Evolutionary conservation across 1,140 invertebrate species (phyloP).

Genomic region (Pseudomyrmex cubaensis): DNA sequence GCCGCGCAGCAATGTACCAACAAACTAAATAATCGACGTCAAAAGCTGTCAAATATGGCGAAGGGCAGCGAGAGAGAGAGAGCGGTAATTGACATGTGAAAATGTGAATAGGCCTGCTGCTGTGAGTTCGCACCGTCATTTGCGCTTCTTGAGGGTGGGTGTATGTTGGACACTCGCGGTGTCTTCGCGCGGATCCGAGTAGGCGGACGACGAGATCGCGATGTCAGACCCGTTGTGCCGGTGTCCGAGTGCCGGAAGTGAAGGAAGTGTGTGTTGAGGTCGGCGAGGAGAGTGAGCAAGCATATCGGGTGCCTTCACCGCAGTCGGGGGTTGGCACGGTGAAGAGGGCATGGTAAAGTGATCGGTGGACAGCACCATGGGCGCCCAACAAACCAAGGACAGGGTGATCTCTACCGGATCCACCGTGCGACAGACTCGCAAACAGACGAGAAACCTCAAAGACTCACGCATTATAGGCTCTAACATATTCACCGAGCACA

Average conservation of each 20-base stretch:
- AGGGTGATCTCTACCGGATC: conserved; percentile 88
- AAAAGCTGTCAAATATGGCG: conserved; percentile 86
- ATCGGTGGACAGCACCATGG: conserved; percentile 87
- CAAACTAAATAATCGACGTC: conserved; percentile 86
- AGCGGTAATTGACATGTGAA: conserved; percentile 75
- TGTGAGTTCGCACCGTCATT: conserved; percentile 43
- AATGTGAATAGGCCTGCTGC: conserved; percentile 68
- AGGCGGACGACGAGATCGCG: conserved; percentile 41
- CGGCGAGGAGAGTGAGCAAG: not conserved
- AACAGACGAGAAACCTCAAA: conserved; percentile 90
- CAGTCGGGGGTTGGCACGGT: conserved; percentile 3
- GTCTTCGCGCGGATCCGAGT: conserved; percentile 27
- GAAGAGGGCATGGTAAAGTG: conserved; percentile 78
- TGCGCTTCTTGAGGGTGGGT: conserved; percentile 59
- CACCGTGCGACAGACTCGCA: conserved; percentile 88
- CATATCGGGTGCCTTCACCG: not conserved
- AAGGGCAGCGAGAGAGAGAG: conserved; percentile 69
- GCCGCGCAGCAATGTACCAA: conserved; percentile 72
- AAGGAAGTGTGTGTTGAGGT: conserved; percentile 22
- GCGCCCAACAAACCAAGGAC: conserved; percentile 95
- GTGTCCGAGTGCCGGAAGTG: conserved; percentile 29
- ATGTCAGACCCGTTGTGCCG: conserved; percentile 47
- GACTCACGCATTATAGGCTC: conserved; percentile 92
- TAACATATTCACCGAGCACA: conserved; percentile 96
- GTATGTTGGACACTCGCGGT: conserved; percentile 45